These are phyloP conservation scores for Bembecia ichneumoniformis DNA, from an alignment of 2,888 invertebrate genomes.

Conservation along the genomic window DNA sequence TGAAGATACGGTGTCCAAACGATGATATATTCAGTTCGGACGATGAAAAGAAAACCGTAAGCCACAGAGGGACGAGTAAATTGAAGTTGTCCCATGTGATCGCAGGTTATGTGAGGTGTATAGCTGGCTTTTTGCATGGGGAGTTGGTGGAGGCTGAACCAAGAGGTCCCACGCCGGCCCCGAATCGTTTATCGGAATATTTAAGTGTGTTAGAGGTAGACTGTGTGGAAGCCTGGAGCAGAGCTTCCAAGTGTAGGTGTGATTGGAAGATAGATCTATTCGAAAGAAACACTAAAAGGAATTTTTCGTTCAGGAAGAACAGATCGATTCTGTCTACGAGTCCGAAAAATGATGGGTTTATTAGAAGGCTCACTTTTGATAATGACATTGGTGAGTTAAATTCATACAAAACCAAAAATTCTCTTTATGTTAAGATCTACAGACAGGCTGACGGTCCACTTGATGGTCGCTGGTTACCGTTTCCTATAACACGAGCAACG, in stretches of 20 bases:
- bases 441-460: no score
- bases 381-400: slow-evolving; percentile 52
- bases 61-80: slow-evolving; percentile 42
- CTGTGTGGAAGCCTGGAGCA: slow-evolving; percentile 73
- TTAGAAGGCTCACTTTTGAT: slow-evolving; percentile 58
- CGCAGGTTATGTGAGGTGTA: slow-evolving; percentile 50
- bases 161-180: slow-evolving; percentile 47
- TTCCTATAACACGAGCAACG: no score
- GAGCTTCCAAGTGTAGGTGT: slow-evolving; percentile 73
- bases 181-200: no score
- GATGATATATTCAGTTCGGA: slow-evolving; percentile 74
- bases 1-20: slow-evolving; percentile 53
- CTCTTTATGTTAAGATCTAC: no score
- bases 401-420: no score
- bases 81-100: slow-evolving; percentile 40
- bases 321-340: slow-evolving; percentile 62
- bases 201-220: slow-evolving; percentile 62
- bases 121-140: slow-evolving; percentile 56
- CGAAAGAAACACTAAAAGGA: slow-evolving; percentile 64
- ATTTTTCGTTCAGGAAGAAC: slow-evolving; percentile 66
- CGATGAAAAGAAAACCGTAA: slow-evolving; percentile 51
- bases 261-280: slow-evolving; percentile 72
- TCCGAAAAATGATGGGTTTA: slow-evolving; percentile 50
- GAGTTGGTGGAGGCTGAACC: slow-evolving; percentile 44
- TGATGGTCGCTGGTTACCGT: no score